A percentile compares a stretch with the other conserved stretches of the same genome.
Conservation (phyloP, 2,888 invertebrate species). For the Seira ritae region DNA sequence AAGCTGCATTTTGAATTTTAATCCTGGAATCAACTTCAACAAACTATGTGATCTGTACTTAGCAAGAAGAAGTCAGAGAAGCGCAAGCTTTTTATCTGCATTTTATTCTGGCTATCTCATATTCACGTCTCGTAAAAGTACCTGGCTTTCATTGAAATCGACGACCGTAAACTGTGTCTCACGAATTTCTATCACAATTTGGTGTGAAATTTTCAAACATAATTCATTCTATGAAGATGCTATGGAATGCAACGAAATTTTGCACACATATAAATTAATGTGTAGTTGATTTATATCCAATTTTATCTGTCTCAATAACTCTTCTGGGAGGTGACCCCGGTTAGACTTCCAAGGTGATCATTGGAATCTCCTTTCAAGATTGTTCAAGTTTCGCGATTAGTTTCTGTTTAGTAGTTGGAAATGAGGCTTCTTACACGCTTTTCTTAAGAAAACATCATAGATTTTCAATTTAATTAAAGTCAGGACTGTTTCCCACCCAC, state of each 20-base stretch:
- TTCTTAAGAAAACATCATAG: background rate
- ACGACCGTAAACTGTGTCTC: too few species aligned
- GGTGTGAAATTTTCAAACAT: too few species aligned
- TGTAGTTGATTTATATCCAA: background rate
- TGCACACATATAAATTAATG: background rate
- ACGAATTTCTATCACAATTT: too few species aligned
- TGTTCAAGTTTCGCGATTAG: background rate
- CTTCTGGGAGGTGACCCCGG: background rate
- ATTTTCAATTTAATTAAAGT: background rate
- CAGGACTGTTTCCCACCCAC: background rate
- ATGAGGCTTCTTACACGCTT: background rate
- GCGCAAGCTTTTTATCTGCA: too few species aligned
- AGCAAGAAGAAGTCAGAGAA: too few species aligned
- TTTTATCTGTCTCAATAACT: background rate
- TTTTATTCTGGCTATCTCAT: too few species aligned
- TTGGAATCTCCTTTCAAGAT: background rate
- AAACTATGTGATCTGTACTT: too few species aligned
- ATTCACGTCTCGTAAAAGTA: too few species aligned
- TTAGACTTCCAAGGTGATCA: background rate
- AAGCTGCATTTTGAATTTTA: too few species aligned
- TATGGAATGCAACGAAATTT: background rate
- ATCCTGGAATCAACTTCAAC: too few species aligned
- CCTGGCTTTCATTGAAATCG: too few species aligned
- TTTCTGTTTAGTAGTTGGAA: background rate
- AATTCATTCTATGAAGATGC: too few species aligned